A percentile compares a stretch with the other conserved stretches of the same genome.
Conservation (phyloP, 2,797 vertebrate species). For the Sebastes paucispinis region DNA sequence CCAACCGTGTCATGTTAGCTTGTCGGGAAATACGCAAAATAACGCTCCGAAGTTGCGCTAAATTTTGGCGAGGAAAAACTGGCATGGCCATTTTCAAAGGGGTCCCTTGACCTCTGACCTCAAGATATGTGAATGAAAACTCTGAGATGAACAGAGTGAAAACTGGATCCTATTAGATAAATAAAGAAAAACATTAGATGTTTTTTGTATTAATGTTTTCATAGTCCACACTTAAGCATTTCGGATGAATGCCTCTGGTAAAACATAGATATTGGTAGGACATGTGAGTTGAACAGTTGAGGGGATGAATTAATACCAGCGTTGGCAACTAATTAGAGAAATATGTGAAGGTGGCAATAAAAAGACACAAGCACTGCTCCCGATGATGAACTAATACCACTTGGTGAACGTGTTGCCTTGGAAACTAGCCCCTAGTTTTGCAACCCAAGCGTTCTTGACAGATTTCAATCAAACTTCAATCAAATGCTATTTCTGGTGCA, state of each 20-base stretch:
- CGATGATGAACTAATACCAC: constrained; percentile 1
- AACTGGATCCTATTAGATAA: no score
- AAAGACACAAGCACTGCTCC: not conserved
- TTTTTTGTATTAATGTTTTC: not conserved
- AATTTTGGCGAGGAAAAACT: no score
- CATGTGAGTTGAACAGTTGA: not conserved
- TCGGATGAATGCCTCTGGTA: not conserved
- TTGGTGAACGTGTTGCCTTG: constrained; percentile 19
- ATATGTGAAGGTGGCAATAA: not conserved
- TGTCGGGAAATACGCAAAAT: no score
- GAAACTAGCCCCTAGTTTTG: constrained; percentile 22
- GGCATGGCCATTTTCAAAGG: no score
- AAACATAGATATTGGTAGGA: not conserved
- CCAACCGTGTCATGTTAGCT: no score
- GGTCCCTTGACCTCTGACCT: no score
- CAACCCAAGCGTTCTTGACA: constrained; percentile 22
- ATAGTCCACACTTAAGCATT: no score
- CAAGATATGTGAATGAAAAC: no score
- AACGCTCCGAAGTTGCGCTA: no score
- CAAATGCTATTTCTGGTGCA: not conserved
- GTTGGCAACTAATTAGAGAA: not conserved
- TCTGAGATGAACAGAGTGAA: no score
- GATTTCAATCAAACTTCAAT: constrained; percentile 27
- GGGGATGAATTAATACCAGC: not conserved
- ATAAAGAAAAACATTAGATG: no score